phyloP scores from a whole-genome alignment of 92 coral and sea anemone species.

The Meandrina meandrites region DNA sequence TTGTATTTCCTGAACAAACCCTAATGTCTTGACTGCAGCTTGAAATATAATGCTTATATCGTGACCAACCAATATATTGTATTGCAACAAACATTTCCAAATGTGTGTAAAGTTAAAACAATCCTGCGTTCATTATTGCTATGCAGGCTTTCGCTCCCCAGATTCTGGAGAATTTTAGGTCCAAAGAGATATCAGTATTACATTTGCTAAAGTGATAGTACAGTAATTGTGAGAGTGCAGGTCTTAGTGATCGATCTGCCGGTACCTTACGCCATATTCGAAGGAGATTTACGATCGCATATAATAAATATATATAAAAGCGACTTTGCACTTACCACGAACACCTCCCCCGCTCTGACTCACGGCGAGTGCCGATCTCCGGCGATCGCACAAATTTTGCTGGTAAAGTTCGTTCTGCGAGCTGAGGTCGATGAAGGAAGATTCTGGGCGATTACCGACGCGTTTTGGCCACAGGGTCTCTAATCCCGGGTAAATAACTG shows the following conservation, averaged over 20 bases:
- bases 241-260: no score
- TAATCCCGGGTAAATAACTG: not conserved
- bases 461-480: not conserved
- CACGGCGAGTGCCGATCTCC: not conserved
- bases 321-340: not conserved
- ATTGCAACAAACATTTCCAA: no score
- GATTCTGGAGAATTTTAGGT: not conserved
- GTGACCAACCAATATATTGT: not conserved
- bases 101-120: no score
- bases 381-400: not conserved
- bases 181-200: not conserved
- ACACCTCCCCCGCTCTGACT: not conserved
- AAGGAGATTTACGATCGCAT: not conserved
- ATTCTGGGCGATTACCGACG: not conserved
- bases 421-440: not conserved
- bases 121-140: not conserved
- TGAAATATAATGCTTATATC: not conserved
- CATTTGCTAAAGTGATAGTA: not conserved
- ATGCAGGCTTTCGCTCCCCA: not conserved
- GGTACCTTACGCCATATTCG: no score
- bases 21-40: not conserved
- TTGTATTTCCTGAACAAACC: not conserved
- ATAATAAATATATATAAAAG: not conserved
- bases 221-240: not conserved
- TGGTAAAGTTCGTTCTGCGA: conserved; percentile 15